These are phyloP conservation scores for Chloebia gouldiae DNA, from an alignment of 2,113 vertebrate species.

Conservation along the genomic window DNA sequence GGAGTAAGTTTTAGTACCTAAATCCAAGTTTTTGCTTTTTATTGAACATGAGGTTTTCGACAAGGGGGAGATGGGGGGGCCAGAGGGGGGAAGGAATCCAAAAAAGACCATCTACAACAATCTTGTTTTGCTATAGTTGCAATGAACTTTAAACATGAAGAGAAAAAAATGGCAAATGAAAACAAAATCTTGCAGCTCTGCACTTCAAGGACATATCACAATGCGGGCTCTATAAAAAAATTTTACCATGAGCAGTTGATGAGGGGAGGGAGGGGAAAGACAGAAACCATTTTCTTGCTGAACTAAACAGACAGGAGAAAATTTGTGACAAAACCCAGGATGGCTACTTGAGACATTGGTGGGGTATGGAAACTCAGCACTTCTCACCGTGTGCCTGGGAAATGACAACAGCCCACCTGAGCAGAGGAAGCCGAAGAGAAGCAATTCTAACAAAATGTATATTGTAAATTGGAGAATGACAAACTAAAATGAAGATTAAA, in stretches of 20 bases:
- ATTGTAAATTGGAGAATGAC: not conserved
- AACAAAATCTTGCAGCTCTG: constrained; percentile 59
- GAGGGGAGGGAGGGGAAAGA: constrained; percentile 20
- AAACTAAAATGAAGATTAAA: not conserved
- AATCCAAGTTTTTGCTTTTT: not conserved
- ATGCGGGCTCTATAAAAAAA: constrained; percentile 68
- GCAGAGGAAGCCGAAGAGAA: not conserved
- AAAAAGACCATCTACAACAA: constrained; percentile 45
- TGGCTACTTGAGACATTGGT: constrained; percentile 47
- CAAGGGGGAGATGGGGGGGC: not conserved
- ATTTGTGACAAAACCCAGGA: constrained; percentile 53
- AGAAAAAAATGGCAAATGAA: constrained; percentile 19
- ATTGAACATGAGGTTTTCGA: constrained; percentile 37
- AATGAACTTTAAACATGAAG: constrained; percentile 30
- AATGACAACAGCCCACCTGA: not conserved
- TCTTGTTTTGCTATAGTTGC: not conserved
- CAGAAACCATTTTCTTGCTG: constrained; percentile 72
- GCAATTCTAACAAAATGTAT: not conserved
- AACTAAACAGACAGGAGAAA: constrained; percentile 65
- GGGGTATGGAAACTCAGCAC: not conserved
- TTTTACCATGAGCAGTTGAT: constrained; percentile 48
- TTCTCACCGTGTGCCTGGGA: not conserved
- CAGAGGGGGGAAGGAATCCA: not conserved
- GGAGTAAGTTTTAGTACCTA: not conserved
- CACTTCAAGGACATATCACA: constrained; percentile 74